Evolutionary conservation across 2,888 invertebrate genomes (phyloP).

Genomic region (Drosophila robusta): DNA sequence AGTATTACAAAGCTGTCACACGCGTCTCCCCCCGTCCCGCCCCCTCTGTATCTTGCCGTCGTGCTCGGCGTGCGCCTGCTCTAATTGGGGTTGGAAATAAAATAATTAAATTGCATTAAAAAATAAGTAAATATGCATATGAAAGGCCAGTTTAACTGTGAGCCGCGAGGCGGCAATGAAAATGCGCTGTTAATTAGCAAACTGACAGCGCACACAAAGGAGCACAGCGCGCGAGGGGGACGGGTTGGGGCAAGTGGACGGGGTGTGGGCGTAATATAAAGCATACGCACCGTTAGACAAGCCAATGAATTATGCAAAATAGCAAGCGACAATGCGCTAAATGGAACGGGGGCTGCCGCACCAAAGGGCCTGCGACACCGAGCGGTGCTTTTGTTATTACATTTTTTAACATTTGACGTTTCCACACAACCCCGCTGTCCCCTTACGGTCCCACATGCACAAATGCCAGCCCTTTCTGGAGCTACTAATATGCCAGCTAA

Average conservation of each 20-base stretch:
- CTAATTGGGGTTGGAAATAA: slow-evolving; percentile 58
- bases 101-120: slow-evolving; percentile 76
- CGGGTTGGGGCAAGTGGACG: not conserved
- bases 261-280: slow-evolving; percentile 51
- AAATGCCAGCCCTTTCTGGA: slow-evolving; percentile 41
- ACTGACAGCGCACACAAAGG: slow-evolving; percentile 63
- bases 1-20: slow-evolving; percentile 42
- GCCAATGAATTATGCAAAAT: slow-evolving; percentile 78
- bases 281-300: slow-evolving; percentile 76
- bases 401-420: slow-evolving; percentile 52
- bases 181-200: slow-evolving; percentile 75
- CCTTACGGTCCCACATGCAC: not conserved
- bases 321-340: slow-evolving; percentile 49
- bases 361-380: slow-evolving; percentile 22
- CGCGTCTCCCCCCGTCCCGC: not conserved
- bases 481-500: slow-evolving; percentile 78
- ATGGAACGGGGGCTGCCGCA: slow-evolving; percentile 6
- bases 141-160: slow-evolving; percentile 59
- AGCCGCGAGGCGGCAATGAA: slow-evolving; percentile 61
- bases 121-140: slow-evolving; percentile 72
- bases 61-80: not conserved
- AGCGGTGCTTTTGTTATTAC: slow-evolving; percentile 42
- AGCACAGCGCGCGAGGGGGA: not conserved
- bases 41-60: too few relatives aligned
- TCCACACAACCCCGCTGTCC: not conserved